A percentile compares a stretch with the other conserved stretches of the same genome.
phyloP scores from a whole-genome alignment of 2,888 invertebrate genomes.

The Patella pellucida region DNA sequence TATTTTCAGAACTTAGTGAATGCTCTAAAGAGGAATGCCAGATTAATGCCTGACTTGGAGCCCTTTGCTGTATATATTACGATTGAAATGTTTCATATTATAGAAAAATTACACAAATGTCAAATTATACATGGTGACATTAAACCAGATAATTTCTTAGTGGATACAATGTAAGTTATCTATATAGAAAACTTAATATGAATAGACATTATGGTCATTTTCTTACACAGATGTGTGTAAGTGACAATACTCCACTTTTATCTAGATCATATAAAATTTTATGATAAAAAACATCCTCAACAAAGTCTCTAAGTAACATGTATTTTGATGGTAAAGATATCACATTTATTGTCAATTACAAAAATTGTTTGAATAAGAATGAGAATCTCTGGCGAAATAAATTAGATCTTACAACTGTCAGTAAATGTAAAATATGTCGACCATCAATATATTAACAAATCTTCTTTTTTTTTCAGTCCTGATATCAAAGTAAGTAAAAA shows the following conservation, averaged over 20 bases:
- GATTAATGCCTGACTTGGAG: slow-evolving; percentile 52
- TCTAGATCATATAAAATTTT: too few relatives aligned
- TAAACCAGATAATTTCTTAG: slow-evolving; percentile 93
- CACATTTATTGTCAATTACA: too few relatives aligned
- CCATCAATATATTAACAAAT: not conserved
- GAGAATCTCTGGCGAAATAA: not conserved
- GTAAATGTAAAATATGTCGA: not conserved
- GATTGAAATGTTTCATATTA: slow-evolving; percentile 85
- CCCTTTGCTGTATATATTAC: slow-evolving; percentile 82
- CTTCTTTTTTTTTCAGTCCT: slow-evolving; percentile 13
- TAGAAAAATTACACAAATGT: slow-evolving; percentile 87
- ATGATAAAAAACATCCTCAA: too few relatives aligned
- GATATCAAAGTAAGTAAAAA: slow-evolving; percentile 6
- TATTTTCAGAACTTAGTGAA: slow-evolving; percentile 56
- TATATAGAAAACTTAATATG: not conserved
- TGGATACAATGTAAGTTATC: slow-evolving; percentile 72
- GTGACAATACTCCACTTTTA: too few relatives aligned
- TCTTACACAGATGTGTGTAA: too few relatives aligned
- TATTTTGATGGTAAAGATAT: too few relatives aligned
- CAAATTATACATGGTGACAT: slow-evolving; percentile 95
- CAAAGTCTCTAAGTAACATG: too few relatives aligned
- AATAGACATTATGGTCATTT: too few relatives aligned
- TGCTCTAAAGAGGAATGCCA: slow-evolving; percentile 29
- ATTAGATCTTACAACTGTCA: not conserved
- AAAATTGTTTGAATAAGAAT: too few relatives aligned